A percentile compares a stretch with the other conserved stretches of the same genome.
These are phyloP conservation scores for Puntigrus tetrazona DNA, from an alignment of 2,113 vertebrate genomes.

Conservation along the genomic window DNA sequence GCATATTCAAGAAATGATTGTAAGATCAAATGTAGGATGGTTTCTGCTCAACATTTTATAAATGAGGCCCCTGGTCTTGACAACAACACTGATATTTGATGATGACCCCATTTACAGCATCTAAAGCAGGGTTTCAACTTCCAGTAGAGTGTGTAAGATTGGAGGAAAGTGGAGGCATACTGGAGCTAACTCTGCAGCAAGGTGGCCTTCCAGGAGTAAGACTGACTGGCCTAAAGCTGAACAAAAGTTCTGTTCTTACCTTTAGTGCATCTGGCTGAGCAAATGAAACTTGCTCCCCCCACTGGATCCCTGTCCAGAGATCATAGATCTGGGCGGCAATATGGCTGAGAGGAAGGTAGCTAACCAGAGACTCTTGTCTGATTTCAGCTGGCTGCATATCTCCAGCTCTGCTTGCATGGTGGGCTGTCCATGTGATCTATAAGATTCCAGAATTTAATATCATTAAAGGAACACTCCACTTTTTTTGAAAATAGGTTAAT, in stretches of 20 bases:
- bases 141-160: neutral
- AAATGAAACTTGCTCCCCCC: constrained; percentile 86
- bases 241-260: constrained; percentile 67
- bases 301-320: constrained; percentile 86
- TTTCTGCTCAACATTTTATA: no score
- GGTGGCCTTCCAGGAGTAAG: neutral
- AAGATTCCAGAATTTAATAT: constrained; percentile 6
- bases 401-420: constrained; percentile 77
- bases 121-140: neutral
- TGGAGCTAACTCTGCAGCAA: neutral
- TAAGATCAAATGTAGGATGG: no score
- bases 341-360: constrained; percentile 89
- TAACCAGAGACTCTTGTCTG: constrained; percentile 84
- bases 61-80: neutral
- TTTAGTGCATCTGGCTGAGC: constrained; percentile 89
- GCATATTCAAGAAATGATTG: no score
- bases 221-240: neutral
- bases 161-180: neutral
- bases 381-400: constrained; percentile 81
- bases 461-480: no score
- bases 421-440: constrained; percentile 88
- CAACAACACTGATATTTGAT: neutral
- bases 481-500: no score
- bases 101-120: neutral
- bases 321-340: constrained; percentile 89